These are phyloP conservation scores for Parazoanthus swiftii DNA, from an alignment of 92 coral and sea anemone genomes.

Conservation along the genomic window DNA sequence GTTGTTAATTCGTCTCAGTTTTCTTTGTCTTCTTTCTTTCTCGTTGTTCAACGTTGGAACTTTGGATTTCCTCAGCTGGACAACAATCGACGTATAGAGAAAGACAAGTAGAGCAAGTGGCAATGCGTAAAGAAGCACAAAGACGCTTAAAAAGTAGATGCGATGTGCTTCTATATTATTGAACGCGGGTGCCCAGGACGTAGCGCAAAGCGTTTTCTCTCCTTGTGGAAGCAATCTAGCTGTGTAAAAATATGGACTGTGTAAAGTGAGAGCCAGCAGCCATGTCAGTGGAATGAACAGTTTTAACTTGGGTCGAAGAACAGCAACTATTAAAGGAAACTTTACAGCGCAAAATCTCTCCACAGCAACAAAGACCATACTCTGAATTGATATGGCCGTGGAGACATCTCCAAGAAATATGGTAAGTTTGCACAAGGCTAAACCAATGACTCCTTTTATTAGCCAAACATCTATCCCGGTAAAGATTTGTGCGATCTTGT, in stretches of 20 bases:
- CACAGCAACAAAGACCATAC: conserved; percentile 53
- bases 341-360: conserved; percentile 58
- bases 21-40: conserved; percentile 34
- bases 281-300: conserved; percentile 52
- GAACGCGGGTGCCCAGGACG: conserved; percentile 41
- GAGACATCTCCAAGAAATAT: conserved; percentile 56
- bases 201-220: conserved; percentile 32
- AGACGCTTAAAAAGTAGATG: conserved; percentile 43
- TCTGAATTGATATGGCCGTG: conserved; percentile 57
- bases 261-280: conserved; percentile 41
- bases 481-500: conserved; percentile 48
- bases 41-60: conserved; percentile 32
- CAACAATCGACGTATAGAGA: conserved; percentile 47
- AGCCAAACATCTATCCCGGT: conserved; percentile 46
- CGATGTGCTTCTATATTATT: neutral
- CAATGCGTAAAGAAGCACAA: conserved; percentile 47
- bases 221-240: conserved; percentile 20
- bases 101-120: conserved; percentile 38
- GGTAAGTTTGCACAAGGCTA: conserved; percentile 45
- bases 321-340: conserved; percentile 46
- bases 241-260: conserved; percentile 52
- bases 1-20: conserved; percentile 42
- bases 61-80: conserved; percentile 41
- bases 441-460: conserved; percentile 39
- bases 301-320: conserved; percentile 48